Base-by-base conservation (phyloP, 1,140 invertebrate species). In the Ephestia elutella region DNA sequence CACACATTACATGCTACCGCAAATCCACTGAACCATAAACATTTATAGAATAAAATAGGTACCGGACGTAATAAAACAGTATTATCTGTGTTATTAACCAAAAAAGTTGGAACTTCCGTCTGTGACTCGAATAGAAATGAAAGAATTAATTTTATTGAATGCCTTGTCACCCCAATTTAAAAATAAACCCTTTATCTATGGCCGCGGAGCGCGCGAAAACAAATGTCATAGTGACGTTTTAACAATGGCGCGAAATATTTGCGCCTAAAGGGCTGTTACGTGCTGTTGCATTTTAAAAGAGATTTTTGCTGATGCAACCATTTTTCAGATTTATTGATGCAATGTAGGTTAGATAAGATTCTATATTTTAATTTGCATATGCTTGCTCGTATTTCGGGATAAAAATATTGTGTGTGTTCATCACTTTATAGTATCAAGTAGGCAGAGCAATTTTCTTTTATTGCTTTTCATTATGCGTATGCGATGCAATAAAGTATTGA, bases 131-230 rank as follows among this genome's bases (percentile, higher is more conserved):
- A 63, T 67, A 58, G 49, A 56, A 67, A 67, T 67, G 20, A 21
- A 49, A 59, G 65, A 54, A 67, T 67, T 67, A 67, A 60, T 59
- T 54, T 58, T 56, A 57, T 63, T 53, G 19, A 53, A 53, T 53
- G 50, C 19, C 8, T 59, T 55, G 21, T 50, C 59, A 57, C 65
- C 65, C 60, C 38, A 56, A 57, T 59, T 57, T 56, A 66, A 59
- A 62, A 63, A 44, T 67, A 67, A 67, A 60, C 61, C 61, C 61
- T 60, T 67, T 67, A 67, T 67, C 65, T 67, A 35, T 67, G 65
- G 49, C 48, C 28, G 61, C 65, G 57, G 63, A 60, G 62, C 62
- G 58, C 61, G 65, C 61, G 61, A 63, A 66, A 59, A 44, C 38
- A 48, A 55, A 58, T 60, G 65, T 67, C 61, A 67, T 15, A 54